These are phyloP conservation scores for Melanargia galathea DNA, from an alignment of 2,888 invertebrate species.

Conservation along the genomic window DNA sequence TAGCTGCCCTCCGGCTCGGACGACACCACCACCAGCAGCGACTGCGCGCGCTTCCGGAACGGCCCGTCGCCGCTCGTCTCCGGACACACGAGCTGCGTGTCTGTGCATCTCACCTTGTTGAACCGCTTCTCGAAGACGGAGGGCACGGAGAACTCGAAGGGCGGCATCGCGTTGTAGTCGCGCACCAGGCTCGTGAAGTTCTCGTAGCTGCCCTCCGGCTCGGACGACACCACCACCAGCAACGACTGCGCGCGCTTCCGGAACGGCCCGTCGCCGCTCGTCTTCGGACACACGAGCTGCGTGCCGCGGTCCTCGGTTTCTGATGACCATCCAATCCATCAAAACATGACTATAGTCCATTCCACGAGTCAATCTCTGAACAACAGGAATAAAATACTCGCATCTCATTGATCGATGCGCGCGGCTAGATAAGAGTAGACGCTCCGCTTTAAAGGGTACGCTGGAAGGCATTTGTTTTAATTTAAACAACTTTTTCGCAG, in stretches of 20 bases:
- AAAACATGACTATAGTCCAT: too few species aligned
- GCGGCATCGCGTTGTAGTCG: constrained; percentile 88
- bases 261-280: constrained; percentile 74
- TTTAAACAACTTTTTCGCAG: too few species aligned
- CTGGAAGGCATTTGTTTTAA: too few species aligned
- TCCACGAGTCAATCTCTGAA: too few species aligned
- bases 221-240: constrained; percentile 93
- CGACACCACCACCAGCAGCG: constrained; percentile 93
- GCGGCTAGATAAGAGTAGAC: too few species aligned
- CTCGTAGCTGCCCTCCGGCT: constrained; percentile 87
- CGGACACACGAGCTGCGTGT: constrained; percentile 78
- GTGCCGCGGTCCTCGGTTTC: constrained; percentile 73
- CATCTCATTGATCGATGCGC: too few species aligned
- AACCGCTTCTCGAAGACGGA: constrained; percentile 77
- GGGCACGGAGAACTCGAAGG: constrained; percentile 90
- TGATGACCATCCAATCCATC: constrained; percentile 39
- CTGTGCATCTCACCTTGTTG: constrained; percentile 74
- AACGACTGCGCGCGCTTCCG: constrained; percentile 89
- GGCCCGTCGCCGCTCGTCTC: constrained; percentile 74
- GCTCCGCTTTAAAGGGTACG: too few species aligned
- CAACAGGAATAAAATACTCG: too few species aligned
- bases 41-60: constrained; percentile 86
- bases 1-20: constrained; percentile 90
- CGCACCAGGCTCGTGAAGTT: constrained; percentile 91
- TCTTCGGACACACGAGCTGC: constrained; percentile 81